These are phyloP conservation scores for Ypsolopha scabrella DNA, from an alignment of 2,888 invertebrate species.

Conservation along the genomic window DNA sequence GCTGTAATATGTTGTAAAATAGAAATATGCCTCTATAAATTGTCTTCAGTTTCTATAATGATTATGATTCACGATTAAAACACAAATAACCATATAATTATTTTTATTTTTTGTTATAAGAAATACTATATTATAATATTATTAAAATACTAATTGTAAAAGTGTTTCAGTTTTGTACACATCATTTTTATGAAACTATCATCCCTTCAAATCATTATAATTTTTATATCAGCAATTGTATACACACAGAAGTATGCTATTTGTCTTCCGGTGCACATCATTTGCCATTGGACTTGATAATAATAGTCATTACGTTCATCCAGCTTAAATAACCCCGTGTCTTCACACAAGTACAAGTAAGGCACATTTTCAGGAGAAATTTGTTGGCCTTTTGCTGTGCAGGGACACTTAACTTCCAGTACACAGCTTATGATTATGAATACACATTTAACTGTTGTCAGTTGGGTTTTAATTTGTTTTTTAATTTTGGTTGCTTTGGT, in stretches of 20 bases:
- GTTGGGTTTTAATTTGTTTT: not conserved
- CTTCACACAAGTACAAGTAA: not conserved
- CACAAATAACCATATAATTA: not conserved
- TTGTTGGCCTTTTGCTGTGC: not conserved
- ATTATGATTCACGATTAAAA: no score
- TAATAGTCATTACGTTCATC: not conserved
- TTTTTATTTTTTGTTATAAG: not conserved
- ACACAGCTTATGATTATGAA: not conserved
- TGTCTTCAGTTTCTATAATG: no score
- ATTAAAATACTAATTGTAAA: not conserved
- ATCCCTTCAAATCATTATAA: not conserved
- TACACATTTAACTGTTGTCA: not conserved
- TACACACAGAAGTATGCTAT: not conserved
- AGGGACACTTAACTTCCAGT: not conserved
- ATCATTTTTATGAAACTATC: not conserved
- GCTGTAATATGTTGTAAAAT: no score
- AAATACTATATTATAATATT: no score
- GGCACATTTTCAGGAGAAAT: not conserved
- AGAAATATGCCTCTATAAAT: no score
- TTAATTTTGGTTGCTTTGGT: not conserved
- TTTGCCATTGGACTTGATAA: not conserved
- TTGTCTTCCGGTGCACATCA: not conserved
- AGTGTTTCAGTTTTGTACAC: not conserved
- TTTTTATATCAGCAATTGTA: not conserved
- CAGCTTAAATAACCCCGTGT: not conserved